Percentiles rank a stretch among this genome's conserved stretches.
Conservation (phyloP, 2,113 vertebrate genomes). For the Chionis minor region DNA sequence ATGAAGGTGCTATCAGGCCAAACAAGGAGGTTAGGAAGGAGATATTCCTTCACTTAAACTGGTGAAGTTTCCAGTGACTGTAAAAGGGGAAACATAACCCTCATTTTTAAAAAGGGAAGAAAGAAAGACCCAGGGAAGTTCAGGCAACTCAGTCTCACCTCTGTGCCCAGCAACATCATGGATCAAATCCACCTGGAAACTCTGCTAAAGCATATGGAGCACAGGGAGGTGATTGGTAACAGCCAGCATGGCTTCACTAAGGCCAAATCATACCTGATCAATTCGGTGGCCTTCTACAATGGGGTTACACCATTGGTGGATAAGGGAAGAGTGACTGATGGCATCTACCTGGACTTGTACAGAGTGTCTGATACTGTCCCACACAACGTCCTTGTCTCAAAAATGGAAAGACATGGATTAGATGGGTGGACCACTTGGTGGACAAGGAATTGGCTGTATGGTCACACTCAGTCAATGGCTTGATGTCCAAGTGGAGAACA, state of each 20-base stretch:
- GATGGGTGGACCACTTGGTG: not conserved
- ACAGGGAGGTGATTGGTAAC: not conserved
- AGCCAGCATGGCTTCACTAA: not conserved
- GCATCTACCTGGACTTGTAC: not conserved
- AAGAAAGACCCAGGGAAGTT: not conserved
- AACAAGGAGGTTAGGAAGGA: not conserved
- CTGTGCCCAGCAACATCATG: not conserved
- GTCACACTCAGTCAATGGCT: not conserved
- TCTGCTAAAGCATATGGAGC: not conserved
- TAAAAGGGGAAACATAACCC: not conserved
- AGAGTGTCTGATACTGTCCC: not conserved
- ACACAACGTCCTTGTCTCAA: not conserved
- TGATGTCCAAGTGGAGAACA: not conserved
- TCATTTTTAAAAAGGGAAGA: not conserved
- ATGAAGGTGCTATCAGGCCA: not conserved
- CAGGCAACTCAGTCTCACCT: not conserved
- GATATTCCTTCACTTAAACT: not conserved
- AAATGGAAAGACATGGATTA: not conserved
- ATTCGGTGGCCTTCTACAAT: not conserved
- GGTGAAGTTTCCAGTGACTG: not conserved
- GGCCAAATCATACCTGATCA: not conserved
- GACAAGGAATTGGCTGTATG: not conserved
- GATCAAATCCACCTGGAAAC: not conserved
- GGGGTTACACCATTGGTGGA: not conserved
- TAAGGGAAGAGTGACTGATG: not conserved